Conservation (phyloP, 2,113 vertebrate genomes). For the Aramus guarauna region DNA sequence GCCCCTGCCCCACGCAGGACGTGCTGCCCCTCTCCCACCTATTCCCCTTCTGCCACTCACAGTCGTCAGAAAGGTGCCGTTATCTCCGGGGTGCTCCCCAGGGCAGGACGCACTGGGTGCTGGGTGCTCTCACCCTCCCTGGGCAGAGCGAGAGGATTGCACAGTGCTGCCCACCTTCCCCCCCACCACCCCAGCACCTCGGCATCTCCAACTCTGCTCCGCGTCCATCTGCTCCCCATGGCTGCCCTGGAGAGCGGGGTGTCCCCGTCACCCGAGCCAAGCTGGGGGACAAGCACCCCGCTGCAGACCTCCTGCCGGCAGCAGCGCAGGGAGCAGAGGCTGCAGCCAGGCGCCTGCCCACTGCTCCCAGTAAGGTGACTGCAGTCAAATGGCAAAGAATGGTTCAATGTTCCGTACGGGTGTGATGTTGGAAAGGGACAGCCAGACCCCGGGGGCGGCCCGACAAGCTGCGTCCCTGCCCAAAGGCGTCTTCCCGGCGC, state of each 20-base stretch:
- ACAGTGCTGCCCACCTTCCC: fast-evolving
- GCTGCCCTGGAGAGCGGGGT: fast-evolving
- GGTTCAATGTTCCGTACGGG: fast-evolving
- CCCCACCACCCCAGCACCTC: neutral
- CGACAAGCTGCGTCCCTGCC: neutral
- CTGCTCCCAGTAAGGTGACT: neutral
- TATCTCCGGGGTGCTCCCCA: neutral
- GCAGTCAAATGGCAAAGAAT: neutral
- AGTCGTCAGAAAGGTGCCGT: fast-evolving
- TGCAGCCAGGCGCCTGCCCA: neutral
- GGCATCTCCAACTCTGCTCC: neutral
- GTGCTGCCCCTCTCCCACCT: neutral
- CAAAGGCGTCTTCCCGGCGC: neutral
- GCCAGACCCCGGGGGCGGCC: neutral
- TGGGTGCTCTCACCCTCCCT: neutral
- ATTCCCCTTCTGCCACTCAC: neutral
- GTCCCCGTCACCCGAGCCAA: fast-evolving
- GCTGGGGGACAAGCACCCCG: fast-evolving
- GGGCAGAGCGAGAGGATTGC: neutral
- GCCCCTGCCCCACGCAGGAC: fast-evolving
- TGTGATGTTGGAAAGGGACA: neutral
- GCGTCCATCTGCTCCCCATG: neutral
- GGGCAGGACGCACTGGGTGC: neutral
- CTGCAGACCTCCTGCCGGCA: neutral
- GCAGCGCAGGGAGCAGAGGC: neutral